Evolutionary conservation across 2,113 vertebrate genomes (phyloP), one percentile per base, ranked within the genome.

Genomic region (Meleagris gallopavo): DNA sequence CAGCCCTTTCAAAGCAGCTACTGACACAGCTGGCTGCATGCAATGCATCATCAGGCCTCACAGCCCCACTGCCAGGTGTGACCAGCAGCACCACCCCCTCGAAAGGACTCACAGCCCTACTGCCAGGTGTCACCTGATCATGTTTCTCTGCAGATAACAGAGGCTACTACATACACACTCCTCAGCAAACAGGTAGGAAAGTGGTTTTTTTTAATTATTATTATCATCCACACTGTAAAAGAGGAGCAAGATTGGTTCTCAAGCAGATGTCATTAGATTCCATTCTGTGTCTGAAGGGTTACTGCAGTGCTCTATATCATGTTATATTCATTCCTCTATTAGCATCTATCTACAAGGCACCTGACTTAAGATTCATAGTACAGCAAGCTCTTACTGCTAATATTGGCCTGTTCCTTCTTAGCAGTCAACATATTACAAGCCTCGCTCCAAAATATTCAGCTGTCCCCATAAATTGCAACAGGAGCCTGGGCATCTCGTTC

Each of bases 401-500:
- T 7, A 24, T 24, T 43, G 41, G 21, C 30, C 32, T 30, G 11
- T 21, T 81, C 14, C 20, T 9, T 9, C 29, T 34, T 20, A 22
- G 46, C 38, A 43, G 38, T 38, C 7, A 3, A 24, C 10, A 13
- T 2, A 6, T n/a, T 66, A 57, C 7, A 14, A 70, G n/a, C 46
- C 30, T 75, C 52, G 17, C 6, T 67, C 22, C 34, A n/a, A 79
- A 92, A 91, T 25, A 34, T 48, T 57, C 73, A 88, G 30, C 38
- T 61, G 65, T 8, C 29, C 81, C 50, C 34, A 55, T 81, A 88
- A 96, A 96, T 81, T 71, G 45, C 38, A 92, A 55, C 83, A 83
- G 83, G 65, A 90, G 20, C 48, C 61, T 48, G 43, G 70, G 57
- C 62, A 73, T 76, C 66, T 61, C 43, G 32, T 75, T 94, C 46